Evolutionary conservation across 2,113 vertebrate genomes (phyloP), one percentile per base, ranked within the genome.

Genomic region (Chaenocephalus aceratus): DNA sequence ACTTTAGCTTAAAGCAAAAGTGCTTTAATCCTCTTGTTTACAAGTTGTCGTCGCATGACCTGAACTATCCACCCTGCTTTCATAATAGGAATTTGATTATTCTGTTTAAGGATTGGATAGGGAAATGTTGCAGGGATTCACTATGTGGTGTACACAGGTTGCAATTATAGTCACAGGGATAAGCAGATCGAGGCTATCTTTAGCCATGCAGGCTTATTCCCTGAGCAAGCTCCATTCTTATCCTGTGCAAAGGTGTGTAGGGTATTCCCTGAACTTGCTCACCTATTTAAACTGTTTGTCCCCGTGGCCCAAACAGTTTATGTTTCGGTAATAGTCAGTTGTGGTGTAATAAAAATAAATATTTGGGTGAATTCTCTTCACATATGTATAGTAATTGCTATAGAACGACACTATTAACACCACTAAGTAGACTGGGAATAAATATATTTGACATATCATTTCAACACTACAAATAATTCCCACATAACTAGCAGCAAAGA

Each of bases 141-240:
- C 41, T 68, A 62, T 77, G 9, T 6, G 6, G 48, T 44, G 65
- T 74, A 78, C 56, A 51, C 64, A 65, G 57, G 11, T 18, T 79
- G 66, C 67, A 74, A 60, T 76, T 88, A 68, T 72, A 83, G 56
- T 56, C 79, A 30, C 30, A 34, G 75, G 76, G 89, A 85, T 94
- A 93, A 94, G 89, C 88, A 93, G 93, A 94, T 95, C 88, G 86
- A 77, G 54, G 75, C 91, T 95, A 95, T 93, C 90, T 93, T 93
- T 95, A 95, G 92, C 71, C 77, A 16, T 69, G 71, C 18, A 54
- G 75, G 82, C 82, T 86, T 94, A 94, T 94, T 84, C 30, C 93
- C 89, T 34, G 16, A 72, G 67, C 79, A 78, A 83, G 84, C 87
- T 76, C 83, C 86, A 87, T 89, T 91, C 89, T 86, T 78, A 92